Conservation (phyloP, 2,888 invertebrate genomes). For the Heteromurus nitidus region DNA sequence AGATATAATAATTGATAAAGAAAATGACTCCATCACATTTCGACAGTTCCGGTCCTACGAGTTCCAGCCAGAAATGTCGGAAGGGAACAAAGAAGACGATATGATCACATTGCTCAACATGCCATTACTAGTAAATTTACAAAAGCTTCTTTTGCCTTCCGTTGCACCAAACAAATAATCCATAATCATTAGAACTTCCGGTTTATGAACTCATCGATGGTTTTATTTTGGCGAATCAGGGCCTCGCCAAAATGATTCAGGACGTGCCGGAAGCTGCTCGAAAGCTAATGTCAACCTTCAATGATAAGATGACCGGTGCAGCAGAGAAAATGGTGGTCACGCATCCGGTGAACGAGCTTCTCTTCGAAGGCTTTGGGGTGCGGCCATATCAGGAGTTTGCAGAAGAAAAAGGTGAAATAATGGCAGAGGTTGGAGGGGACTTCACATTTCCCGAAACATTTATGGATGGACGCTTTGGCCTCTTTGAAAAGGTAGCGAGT, state of each 20-base stretch:
- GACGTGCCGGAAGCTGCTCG: slow-evolving; percentile 46
- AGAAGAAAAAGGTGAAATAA: slow-evolving; percentile 64
- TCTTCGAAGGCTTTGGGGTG: slow-evolving; percentile 69
- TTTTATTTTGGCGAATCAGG: too few species aligned
- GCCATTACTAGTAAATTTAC: slow-evolving; percentile 75
- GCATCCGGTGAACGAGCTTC: slow-evolving; percentile 67
- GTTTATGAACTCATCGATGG: too few species aligned
- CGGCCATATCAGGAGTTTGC: slow-evolving; percentile 64
- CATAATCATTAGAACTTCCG: too few species aligned
- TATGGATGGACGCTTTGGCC: slow-evolving; percentile 65
- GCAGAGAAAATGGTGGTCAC: slow-evolving; percentile 64
- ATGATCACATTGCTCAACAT: slow-evolving; percentile 75
- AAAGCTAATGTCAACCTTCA: slow-evolving; percentile 44
- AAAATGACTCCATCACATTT: slow-evolving; percentile 75
- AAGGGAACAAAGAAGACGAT: slow-evolving; percentile 74
- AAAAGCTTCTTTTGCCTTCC: slow-evolving; percentile 32
- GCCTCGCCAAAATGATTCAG: slow-evolving; percentile 56
- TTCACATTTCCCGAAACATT: slow-evolving; percentile 63
- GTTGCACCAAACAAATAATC: neutral
- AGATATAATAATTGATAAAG: slow-evolving; percentile 74
- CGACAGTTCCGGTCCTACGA: slow-evolving; percentile 75
- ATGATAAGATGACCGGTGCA: slow-evolving; percentile 46
- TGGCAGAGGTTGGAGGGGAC: slow-evolving; percentile 51
- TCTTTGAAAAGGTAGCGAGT: slow-evolving; percentile 68
- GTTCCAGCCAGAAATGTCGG: slow-evolving; percentile 75